phyloP scores from a whole-genome alignment of 2,888 invertebrate species.

The Petrophora chlorosata region DNA sequence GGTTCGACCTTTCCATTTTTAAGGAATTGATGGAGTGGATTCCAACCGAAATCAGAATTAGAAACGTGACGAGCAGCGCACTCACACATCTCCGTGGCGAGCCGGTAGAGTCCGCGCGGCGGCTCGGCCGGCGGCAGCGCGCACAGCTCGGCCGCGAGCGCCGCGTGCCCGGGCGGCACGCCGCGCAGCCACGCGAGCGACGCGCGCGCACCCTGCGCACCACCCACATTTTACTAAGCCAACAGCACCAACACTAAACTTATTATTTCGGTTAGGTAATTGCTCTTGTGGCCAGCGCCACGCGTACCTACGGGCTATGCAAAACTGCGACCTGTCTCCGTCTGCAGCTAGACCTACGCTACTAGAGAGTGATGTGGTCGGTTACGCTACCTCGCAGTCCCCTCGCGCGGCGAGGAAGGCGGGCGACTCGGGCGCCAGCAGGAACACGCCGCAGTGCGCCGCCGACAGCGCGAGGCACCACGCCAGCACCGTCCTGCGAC shows the following conservation, averaged over 20 bases:
- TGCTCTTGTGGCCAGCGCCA: too few relatives aligned
- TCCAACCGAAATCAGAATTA: too few relatives aligned
- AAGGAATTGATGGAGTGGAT: too few relatives aligned
- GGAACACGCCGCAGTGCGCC: slow-evolving; percentile 53
- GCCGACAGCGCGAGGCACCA: slow-evolving; percentile 54
- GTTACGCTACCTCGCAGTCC: slow-evolving; percentile 42
- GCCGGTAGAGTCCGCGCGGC: slow-evolving; percentile 36
- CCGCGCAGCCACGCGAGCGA: slow-evolving; percentile 61
- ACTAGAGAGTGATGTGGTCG: background rate
- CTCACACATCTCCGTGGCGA: slow-evolving; percentile 57
- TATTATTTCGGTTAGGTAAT: background rate
- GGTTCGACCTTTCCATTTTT: too few relatives aligned
- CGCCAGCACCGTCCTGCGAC: slow-evolving; percentile 54
- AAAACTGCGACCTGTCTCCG: too few relatives aligned
- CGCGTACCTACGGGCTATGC: too few relatives aligned
- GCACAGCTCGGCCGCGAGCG: slow-evolving; percentile 44
- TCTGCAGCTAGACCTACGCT: too few relatives aligned
- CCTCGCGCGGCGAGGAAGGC: slow-evolving; percentile 63
- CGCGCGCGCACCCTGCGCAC: slow-evolving; percentile 51
- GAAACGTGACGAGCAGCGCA: background rate
- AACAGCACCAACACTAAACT: background rate
- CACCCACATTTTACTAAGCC: background rate
- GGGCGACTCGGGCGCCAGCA: slow-evolving; percentile 65
- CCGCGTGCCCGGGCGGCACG: slow-evolving; percentile 33
- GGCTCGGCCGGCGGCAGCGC: slow-evolving; percentile 49